These are phyloP conservation scores for Amphipyra tragopoginis DNA, from an alignment of 2,888 invertebrate species.

Conservation along the genomic window DNA sequence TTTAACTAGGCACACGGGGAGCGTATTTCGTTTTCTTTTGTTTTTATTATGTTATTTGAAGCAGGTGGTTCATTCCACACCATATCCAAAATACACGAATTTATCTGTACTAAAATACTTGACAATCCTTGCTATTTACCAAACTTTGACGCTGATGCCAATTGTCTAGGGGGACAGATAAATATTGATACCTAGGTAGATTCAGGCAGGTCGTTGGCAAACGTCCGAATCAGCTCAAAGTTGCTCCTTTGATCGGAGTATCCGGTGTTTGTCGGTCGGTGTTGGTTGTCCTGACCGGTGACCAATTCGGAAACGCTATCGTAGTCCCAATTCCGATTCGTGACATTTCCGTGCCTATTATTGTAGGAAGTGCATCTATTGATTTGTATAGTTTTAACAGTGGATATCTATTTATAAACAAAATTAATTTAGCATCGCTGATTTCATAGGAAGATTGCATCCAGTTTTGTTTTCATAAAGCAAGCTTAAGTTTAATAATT, in stretches of 20 bases:
- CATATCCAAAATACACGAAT: slow-evolving; percentile 13
- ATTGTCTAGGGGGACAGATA: slow-evolving; percentile 66
- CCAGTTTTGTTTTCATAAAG: too few species aligned
- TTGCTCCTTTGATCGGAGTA: slow-evolving; percentile 74
- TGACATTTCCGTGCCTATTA: slow-evolving; percentile 46
- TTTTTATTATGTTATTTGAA: slow-evolving; percentile 41
- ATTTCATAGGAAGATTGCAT: too few species aligned
- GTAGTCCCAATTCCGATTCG: slow-evolving; percentile 48
- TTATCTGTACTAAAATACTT: slow-evolving; percentile 14
- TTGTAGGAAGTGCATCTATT: slow-evolving; percentile 9
- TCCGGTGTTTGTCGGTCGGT: slow-evolving; percentile 57
- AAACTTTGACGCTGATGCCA: slow-evolving; percentile 39
- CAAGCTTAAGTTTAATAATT: too few species aligned
- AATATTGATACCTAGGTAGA: slow-evolving; percentile 78
- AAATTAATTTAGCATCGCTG: too few species aligned
- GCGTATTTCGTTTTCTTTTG: slow-evolving; percentile 46
- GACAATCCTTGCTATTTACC: slow-evolving; percentile 14
- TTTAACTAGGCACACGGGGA: slow-evolving; percentile 74
- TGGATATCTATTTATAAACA: too few species aligned
- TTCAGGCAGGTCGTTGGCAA: slow-evolving; percentile 68
- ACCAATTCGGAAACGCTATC: slow-evolving; percentile 56
- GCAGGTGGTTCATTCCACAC: slow-evolving; percentile 29
- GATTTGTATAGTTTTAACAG: too few species aligned
- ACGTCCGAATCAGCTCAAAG: slow-evolving; percentile 79
- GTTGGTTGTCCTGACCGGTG: slow-evolving; percentile 53